These are phyloP conservation scores for Protaetia brevitarsis DNA, from an alignment of 1,140 invertebrate species.

Conservation along the genomic window DNA sequence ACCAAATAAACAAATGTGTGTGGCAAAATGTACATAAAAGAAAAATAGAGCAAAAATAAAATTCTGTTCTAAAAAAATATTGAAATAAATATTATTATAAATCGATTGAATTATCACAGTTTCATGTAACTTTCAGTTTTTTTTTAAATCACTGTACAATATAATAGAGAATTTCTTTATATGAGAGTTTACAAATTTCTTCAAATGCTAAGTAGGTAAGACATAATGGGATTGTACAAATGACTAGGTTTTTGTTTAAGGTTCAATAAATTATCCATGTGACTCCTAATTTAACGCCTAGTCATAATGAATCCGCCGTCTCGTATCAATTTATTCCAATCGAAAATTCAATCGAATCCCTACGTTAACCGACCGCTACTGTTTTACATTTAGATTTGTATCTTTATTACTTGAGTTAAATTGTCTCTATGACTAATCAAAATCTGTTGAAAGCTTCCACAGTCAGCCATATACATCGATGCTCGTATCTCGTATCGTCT, in stretches of 20 bases:
- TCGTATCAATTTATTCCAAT: conserved; percentile 44
- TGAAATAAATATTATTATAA: too few relatives aligned
- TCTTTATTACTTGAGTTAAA: conserved; percentile 46
- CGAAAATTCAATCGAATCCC: conserved; percentile 39
- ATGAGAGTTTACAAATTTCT: too few relatives aligned
- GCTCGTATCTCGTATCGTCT: neutral
- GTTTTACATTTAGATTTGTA: conserved; percentile 44
- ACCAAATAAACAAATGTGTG: too few relatives aligned
- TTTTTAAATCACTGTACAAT: too few relatives aligned
- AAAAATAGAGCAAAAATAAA: too few relatives aligned
- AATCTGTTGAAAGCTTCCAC: conserved; percentile 42
- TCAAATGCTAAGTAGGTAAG: too few relatives aligned
- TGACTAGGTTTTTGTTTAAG: conserved; percentile 15
- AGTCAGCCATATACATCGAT: conserved; percentile 28
- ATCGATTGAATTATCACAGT: too few relatives aligned
- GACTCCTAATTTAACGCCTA: conserved; percentile 37
- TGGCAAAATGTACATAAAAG: too few relatives aligned
- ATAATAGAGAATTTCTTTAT: too few relatives aligned
- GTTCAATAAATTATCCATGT: conserved; percentile 26
- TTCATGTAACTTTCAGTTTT: too few relatives aligned
- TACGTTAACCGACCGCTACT: conserved; percentile 36
- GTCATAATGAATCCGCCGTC: conserved; percentile 40
- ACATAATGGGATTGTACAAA: too few relatives aligned
- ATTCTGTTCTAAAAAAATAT: too few relatives aligned
- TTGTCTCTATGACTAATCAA: conserved; percentile 48